Base-by-base conservation (phyloP, 2,888 invertebrate species). In the Epinotia brunnichana region DNA sequence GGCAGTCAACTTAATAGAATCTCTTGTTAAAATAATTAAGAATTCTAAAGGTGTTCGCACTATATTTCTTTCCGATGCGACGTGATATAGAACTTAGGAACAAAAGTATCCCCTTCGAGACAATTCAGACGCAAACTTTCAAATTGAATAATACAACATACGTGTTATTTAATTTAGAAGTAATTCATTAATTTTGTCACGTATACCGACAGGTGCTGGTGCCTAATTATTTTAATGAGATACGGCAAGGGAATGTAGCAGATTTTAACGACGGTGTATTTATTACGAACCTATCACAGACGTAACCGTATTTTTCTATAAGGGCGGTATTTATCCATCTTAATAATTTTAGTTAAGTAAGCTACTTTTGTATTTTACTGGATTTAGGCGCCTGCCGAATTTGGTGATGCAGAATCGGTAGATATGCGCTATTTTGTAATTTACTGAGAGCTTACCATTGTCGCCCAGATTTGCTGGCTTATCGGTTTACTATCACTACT, bases 81-180 rank as follows among this genome's bases (percentile, higher is more conserved):
- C 70, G 63, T 63, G 63, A 56, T 56, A 39, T 48, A 70, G 63
- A 70, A 64, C 39, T 70, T 24, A 41, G 59, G 13, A 61, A 71
- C 66, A 66, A 66, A 59, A 9, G 21, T 53, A 59, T 54, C 17
- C 41, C 39, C 61, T 71, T 66, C 51, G 51, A 60, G 60, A 59
- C 54, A 71, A 66, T 67, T 48, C 29, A 24, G 11, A 13, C n/a
- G 10, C 15, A 60, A 67, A 71, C 35, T 71, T 66, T 29, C 4
- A 19, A 66, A 67, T 71, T 66, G 66, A 67, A n/a, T 66, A 56
- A 66, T 13, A 66, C 66, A 21, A 56, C 21, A 60, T n/a, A 67
- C 60, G 44, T 19, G 39, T 66, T 56, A 56, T 24, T 4, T 56
- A 56, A 66, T 66, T 66, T 15, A n/a, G n/a, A 56, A 66, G 60